Evolutionary conservation across 2,113 vertebrate genomes (phyloP).

Genomic region (Petromus typicus): DNA sequence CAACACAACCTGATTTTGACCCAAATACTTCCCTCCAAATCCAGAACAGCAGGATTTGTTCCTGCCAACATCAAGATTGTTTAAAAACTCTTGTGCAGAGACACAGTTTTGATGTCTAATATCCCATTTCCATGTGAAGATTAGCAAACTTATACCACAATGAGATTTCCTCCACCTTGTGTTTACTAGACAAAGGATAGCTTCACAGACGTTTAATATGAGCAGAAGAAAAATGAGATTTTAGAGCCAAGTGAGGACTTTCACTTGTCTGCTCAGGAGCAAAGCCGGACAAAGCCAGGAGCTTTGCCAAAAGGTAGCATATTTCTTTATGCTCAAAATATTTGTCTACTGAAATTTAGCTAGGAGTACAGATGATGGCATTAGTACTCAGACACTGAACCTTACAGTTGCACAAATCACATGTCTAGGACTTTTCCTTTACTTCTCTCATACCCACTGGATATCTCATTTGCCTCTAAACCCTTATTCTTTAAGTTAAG

Average conservation of each 20-base stretch:
- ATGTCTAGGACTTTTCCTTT: not conserved
- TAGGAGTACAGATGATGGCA: not conserved
- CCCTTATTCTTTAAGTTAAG: not conserved
- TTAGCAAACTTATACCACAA: not conserved
- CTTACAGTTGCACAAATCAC: not conserved
- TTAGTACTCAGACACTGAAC: not conserved
- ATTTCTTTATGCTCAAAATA: not conserved
- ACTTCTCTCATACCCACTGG: not conserved
- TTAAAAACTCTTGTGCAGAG: not conserved
- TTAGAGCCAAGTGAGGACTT: not conserved
- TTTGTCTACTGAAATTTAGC: not conserved
- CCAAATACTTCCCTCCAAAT: not conserved
- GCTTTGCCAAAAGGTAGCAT: not conserved
- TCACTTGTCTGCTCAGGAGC: not conserved
- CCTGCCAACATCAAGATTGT: not conserved
- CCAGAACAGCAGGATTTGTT: not conserved
- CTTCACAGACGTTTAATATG: not conserved
- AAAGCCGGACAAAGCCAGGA: too few species aligned
- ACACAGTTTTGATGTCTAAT: not conserved
- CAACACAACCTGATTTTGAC: not conserved
- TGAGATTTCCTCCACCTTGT: not conserved
- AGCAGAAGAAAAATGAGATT: not conserved
- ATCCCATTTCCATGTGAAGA: not conserved
- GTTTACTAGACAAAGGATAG: not conserved
- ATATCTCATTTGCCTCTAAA: not conserved